Base-by-base conservation (phyloP, 2,797 vertebrate genomes). In the Epinephelus coioides region DNA sequence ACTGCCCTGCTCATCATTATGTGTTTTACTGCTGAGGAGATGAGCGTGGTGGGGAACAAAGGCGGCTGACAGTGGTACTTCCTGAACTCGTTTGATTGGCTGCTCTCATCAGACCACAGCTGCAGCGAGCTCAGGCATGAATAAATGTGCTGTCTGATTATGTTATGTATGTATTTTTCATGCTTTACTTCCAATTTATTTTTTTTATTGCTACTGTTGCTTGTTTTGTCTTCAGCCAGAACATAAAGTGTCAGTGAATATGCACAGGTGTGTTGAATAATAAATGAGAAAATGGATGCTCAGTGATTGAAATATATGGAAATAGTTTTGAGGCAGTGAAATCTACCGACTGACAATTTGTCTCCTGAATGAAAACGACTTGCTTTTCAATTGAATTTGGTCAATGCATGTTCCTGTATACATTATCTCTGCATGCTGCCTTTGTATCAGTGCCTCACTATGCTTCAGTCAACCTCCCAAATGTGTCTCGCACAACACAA, bases 61-160 rank as follows among this genome's bases (percentile, higher is more conserved):
- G 90, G 89, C 75, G 53, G 75, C 84, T 51, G 83, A 88, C 87
- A 79, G 80, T 64, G 79, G 84, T 73, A 88, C 91, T 93, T 94
- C 91, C 89, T 89, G 84, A 82, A 85, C 77, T 10, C 34, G 87
- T 88, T 49, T 83, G 90, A 94, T 93, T 91, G 92, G 92, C 80
- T 79, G 78, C 21, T 78, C 81, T 82, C 80, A 56, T 92, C 90
- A 82, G 93, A 89, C 91, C 89, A 91, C 91, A 92, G 90, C 90
- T 92, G 91, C 87, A 78, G 79, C 12, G 69, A 83, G 84, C 86
- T 46, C 34, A 73, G 83, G 76, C 85, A 81, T 71, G 79, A 89
- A 88, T 87, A 84, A 86, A 78, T 68, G 76, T 64, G 73, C 23
- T 6, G 78, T 84, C 67, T 82, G 78, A 80, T 88, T 69, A 62